Base-by-base conservation (phyloP, 2,888 invertebrate species). In the Dendrolimus houi region DNA sequence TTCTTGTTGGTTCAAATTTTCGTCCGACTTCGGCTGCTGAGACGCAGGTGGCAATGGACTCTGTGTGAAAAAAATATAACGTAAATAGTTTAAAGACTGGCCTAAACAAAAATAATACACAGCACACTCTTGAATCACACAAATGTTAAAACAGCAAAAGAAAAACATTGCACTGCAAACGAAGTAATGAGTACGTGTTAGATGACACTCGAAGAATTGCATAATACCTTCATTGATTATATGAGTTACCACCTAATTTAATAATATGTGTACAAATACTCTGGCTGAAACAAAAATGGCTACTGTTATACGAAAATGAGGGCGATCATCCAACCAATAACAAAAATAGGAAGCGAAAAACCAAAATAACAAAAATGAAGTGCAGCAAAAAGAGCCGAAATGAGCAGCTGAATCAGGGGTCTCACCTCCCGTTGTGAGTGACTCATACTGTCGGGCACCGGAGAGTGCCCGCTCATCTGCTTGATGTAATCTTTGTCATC, bases 401-500 rank as follows among this genome's bases (percentile, higher is more conserved):
- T 41, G 61, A 59, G 61, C 57, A 60, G 62, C 60, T 63, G 65
- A 61, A 62, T 62, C 60, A 68, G 64, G 67, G 72, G 75, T 77
- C 86, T 88, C 87, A 91, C 91, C 91, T 91, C 91, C 81, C 90
- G 89, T 60, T 87, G 81, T 53, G 91, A 90, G 56, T 83, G 80
- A 60, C 76, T 78, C 65, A 73, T 77, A 63, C 83, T 84, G 65
- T 79, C 79, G 13, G 87, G 87, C 58, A 83, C 71, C 59, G 90
- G 85, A 17, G 90, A 86, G 57, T 78, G 79, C 29, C 85, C 89
- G 59, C 72, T 92, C 79, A 92, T 92, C 91, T 97, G 96, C 90
- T 95, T 96, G 83, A 97, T 93, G 92, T 97, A 97, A 64, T 96
- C 96, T 91, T 96, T 96, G 88, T 97, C 97, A 81, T 97, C 96